Evolutionary conservation across 2,888 invertebrate genomes (phyloP).

Genomic region (Octonoba sinensis): DNA sequence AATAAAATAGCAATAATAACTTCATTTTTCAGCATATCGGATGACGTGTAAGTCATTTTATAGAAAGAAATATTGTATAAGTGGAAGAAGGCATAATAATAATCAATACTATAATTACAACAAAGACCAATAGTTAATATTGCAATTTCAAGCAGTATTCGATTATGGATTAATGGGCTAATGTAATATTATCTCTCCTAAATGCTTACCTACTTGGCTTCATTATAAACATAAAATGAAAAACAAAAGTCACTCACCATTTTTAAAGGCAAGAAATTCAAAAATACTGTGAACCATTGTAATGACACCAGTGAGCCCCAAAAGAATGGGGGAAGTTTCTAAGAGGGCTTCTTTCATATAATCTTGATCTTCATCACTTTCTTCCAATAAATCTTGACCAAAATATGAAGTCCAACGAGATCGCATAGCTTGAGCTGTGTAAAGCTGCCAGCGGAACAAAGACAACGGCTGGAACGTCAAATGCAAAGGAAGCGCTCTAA

Average conservation of each 20-base stretch:
- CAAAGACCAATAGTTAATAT: too few species aligned
- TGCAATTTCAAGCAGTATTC: too few species aligned
- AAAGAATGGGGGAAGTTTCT: constrained; percentile 95
- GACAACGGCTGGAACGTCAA: constrained; percentile 83
- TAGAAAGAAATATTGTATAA: too few species aligned
- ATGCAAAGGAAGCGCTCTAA: constrained; percentile 76
- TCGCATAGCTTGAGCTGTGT: constrained; percentile 94
- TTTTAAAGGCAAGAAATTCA: constrained; percentile 98
- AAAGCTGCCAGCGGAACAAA: constrained; percentile 98
- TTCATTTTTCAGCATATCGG: too few species aligned
- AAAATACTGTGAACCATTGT: constrained; percentile 97
- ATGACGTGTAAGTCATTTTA: too few species aligned
- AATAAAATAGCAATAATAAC: too few species aligned
- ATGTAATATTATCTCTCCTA: too few species aligned
- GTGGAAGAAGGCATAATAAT: too few species aligned
- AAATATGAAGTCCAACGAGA: constrained; percentile 82
- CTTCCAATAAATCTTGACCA: constrained; percentile 77
- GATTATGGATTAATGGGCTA: too few species aligned
- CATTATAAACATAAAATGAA: too few species aligned
- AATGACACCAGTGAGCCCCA: constrained; percentile 90
- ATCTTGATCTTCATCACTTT: constrained; percentile 79
- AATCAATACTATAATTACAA: too few species aligned
- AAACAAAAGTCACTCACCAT: constrained; percentile 76
- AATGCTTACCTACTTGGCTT: too few species aligned
- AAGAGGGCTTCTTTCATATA: constrained; percentile 84